Evolutionary conservation across 2,113 vertebrate species (phyloP).

Genomic region (Progne subis): DNA sequence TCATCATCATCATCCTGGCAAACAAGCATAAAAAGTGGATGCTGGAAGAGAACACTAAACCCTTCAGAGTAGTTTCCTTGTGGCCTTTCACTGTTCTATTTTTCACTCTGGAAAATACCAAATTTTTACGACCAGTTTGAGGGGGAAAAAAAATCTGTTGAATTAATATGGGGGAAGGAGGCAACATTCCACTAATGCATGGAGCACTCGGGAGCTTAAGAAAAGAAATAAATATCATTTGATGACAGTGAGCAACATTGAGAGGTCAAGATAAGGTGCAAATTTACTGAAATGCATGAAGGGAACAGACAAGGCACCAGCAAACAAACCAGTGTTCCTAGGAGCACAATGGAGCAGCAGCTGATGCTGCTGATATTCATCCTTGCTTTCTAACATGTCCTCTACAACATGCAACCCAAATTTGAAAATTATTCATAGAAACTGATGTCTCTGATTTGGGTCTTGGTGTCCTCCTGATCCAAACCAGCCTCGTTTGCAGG

Average conservation of each 20-base stretch:
- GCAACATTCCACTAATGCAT: neutral
- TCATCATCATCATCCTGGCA: constrained; percentile 83
- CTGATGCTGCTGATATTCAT: neutral
- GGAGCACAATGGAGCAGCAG: neutral
- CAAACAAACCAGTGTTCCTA: neutral
- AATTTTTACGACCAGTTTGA: neutral
- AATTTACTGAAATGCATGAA: neutral
- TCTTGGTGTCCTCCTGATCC: neutral
- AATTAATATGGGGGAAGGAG: neutral
- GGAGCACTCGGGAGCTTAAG: neutral
- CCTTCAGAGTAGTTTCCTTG: neutral
- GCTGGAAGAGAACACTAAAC: neutral
- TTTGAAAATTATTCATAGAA: neutral
- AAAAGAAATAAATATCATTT: neutral
- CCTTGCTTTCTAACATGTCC: neutral
- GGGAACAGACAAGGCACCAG: neutral
- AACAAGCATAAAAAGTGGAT: neutral
- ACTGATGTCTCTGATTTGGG: neutral
- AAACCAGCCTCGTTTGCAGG: neutral
- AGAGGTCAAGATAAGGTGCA: neutral
- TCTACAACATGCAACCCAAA: neutral
- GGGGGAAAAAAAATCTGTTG: neutral
- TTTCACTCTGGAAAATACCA: neutral
- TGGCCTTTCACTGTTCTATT: neutral
- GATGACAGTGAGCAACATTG: neutral